Evolutionary conservation across 2,888 invertebrate species (phyloP), one percentile per base, ranked within the genome.

Genomic region (Unio pictorum): DNA sequence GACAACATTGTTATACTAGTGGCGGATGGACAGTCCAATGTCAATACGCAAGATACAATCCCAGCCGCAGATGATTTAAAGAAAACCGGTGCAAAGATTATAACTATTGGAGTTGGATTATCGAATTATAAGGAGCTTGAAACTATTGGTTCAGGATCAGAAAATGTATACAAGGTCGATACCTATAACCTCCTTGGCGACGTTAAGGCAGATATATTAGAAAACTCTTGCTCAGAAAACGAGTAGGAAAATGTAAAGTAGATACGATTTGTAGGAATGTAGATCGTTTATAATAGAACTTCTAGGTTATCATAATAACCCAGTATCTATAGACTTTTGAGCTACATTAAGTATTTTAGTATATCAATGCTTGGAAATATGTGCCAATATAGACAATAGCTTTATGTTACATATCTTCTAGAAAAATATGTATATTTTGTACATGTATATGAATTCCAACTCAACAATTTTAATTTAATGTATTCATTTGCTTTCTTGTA

Each of bases 21-120:
- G 8, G 85, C 88, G 3, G 88, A 88, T 67, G 88, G 88, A 6
- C 66, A 75, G 45, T 85, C 87, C 1, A 87, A 87, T 71, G 73
- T 87, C 28, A 81, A 85, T 68, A 74, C 79, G 34, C 71, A 80
- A 54, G 80, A 83, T 66, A 87, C 86, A 5, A 69, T 87, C 11
- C 79, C 81, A 0, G 81, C 82, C 15, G 88, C 86, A 1, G 72
- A 78, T 1, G 74, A 72, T 23, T 77, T 84, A 20, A 87, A 85
- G 75, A 60, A 75, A 8, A 69, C 64, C 3, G 86, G 84, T 18
- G 82, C 82, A 20, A 80, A 81, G 60, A 70, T 87, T 18, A 75
- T 87, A 30, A 72, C 84, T 18, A 79, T 88, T 3, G 87, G 85
- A 11, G 76, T 87, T 23, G 83, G 79, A 8, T 69, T 87, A 68